A percentile compares a stretch with the other conserved stretches of the same genome.
These are phyloP conservation scores for Microcebus griseorufus DNA, from an alignment of 2,113 vertebrate genomes.

Conservation along the genomic window DNA sequence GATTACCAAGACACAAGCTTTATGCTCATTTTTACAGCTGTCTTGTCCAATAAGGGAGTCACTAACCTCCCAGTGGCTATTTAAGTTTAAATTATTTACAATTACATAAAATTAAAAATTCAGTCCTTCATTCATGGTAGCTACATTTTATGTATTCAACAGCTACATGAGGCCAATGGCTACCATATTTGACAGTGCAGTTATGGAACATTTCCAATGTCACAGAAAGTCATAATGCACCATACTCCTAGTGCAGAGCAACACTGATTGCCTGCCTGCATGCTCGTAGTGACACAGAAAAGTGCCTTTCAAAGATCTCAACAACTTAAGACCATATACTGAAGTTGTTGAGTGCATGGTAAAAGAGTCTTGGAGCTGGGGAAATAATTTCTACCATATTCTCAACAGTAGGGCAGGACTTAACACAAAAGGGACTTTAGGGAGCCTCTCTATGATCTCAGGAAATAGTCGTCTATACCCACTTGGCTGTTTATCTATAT, in stretches of 20 bases:
- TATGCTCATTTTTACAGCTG: neutral
- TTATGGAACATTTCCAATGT: neutral
- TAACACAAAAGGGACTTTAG: neutral
- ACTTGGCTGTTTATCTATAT: neutral
- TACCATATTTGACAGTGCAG: neutral
- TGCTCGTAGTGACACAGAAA: neutral
- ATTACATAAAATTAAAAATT: neutral
- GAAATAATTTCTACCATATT: neutral
- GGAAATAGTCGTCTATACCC: neutral
- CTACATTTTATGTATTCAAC: neutral
- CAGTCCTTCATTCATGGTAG: neutral
- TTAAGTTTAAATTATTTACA: conserved; percentile 29
- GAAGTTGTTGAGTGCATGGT: neutral
- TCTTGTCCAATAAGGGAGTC: neutral
- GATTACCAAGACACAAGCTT: neutral
- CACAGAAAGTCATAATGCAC: neutral
- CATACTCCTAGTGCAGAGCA: rapidly evolving
- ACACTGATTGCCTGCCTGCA: neutral
- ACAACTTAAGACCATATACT: neutral
- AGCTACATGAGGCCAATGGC: too few relatives aligned
- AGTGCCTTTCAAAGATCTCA: neutral
- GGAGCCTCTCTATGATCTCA: neutral
- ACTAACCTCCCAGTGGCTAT: too few relatives aligned
- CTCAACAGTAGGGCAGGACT: neutral
- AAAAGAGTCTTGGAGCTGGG: neutral